These are phyloP conservation scores for Aquatica leii DNA, from an alignment of 2,888 invertebrate species.

Conservation along the genomic window DNA sequence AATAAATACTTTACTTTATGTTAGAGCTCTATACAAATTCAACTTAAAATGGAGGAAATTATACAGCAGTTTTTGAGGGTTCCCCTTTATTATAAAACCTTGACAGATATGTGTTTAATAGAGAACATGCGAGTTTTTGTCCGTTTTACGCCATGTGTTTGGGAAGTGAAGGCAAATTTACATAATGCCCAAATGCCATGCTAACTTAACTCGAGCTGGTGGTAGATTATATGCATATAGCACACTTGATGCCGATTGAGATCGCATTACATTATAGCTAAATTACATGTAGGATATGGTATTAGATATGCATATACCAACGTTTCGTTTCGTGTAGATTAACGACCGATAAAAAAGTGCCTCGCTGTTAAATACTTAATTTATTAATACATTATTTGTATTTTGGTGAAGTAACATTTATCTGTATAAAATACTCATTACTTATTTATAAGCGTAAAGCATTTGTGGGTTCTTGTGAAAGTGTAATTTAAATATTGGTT, in stretches of 20 bases:
- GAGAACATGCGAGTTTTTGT: constrained; percentile 46
- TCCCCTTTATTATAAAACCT: constrained; percentile 35
- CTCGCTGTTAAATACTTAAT: constrained; percentile 10
- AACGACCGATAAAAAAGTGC: constrained; percentile 12
- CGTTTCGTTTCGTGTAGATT: constrained; percentile 23
- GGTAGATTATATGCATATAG: constrained; percentile 50
- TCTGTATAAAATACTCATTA: constrained; percentile 1
- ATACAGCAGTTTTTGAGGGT: constrained; percentile 35
- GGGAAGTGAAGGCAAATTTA: constrained; percentile 46
- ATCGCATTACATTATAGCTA: constrained; percentile 55
- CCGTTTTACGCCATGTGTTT: constrained; percentile 51
- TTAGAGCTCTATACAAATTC: constrained; percentile 15
- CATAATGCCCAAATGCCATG: constrained; percentile 57
- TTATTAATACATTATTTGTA: constrained; percentile 13
- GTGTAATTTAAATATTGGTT: no score
- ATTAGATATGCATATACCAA: constrained; percentile 19
- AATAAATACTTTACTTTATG: constrained; percentile 3
- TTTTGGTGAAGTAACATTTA: constrained; percentile 10
- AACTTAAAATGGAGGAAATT: constrained; percentile 36
- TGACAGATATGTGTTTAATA: constrained; percentile 51
- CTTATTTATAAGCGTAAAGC: constrained; percentile 1
- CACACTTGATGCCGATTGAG: constrained; percentile 55
- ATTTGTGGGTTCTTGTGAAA: background rate
- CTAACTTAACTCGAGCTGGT: constrained; percentile 47
- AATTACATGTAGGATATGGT: constrained; percentile 39